Base-by-base conservation (phyloP, 2,888 invertebrate genomes). In the Minunthozetes semirufus region DNA sequence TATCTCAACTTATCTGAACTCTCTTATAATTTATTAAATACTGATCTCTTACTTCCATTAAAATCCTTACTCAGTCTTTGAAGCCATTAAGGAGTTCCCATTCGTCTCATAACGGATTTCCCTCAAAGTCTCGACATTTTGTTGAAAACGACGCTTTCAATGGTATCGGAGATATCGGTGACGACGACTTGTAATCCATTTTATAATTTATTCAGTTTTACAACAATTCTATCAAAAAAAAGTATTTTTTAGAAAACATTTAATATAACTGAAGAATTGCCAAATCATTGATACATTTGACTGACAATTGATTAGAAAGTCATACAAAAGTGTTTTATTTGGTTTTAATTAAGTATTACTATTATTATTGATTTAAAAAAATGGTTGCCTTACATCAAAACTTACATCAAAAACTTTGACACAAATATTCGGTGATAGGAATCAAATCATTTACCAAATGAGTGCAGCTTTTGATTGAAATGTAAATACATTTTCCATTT, bases 121-220 rank as follows among this genome's bases (percentile, higher is more conserved):
- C 75, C 8, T 76, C 78, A 75, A 81, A 81, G 76, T 79, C 80
- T 56, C 33, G 70, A 29, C 72, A 77, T n/a, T 78, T 92, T 77
- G 81, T 83, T 33, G 93, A 93, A 82, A 94, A 94, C 84, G 91
- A 92, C 83, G 93, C 94, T 27, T 97, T 96, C 82, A 93, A 94
- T 83, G 93, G 92, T 72, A 95, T 97, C 79, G 94, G 94, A 4
- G 96, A 97, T 72, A 95, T 97, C 79, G 94, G 94, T 5, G 96
- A 97, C 82, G 96, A 95, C 80, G 96, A 96, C 80, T 82, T 87
- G 78, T 86, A 72, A 70, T 66, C 13, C 29, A 9, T 11, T 19
- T 27, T 25, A 27, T 22, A 27, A 19, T 59, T 13, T 48, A 15
- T 13, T 9, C 2, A 19, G 2, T 19, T 53, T 53, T 19, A 53